Conservation (phyloP, 2,888 invertebrate genomes). For the Cheilosia vulpina region DNA sequence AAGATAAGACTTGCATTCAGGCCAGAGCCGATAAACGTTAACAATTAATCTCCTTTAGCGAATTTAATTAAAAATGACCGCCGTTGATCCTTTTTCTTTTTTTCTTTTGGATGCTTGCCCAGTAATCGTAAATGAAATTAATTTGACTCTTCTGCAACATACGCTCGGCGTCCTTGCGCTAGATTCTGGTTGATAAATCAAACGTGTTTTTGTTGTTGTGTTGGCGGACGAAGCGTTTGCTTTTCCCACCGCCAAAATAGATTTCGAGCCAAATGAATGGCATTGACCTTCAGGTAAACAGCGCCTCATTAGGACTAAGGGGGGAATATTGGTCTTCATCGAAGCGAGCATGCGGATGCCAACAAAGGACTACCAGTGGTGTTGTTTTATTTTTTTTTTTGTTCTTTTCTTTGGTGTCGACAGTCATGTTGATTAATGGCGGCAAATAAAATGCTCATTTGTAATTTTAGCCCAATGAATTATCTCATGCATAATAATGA, state of each 20-base stretch:
- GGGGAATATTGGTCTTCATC: constrained; percentile 23
- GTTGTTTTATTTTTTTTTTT: too few relatives aligned
- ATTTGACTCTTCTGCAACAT: constrained; percentile 35
- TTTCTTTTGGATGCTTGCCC: constrained; percentile 9
- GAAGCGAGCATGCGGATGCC: not conserved
- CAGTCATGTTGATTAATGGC: constrained; percentile 63
- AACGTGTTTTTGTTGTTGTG: constrained; percentile 1
- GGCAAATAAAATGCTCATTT: constrained; percentile 60
- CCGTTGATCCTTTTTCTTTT: constrained; percentile 28
- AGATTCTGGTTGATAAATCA: constrained; percentile 41
- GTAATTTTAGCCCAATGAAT: constrained; percentile 64
- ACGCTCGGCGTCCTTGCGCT: constrained; percentile 17
- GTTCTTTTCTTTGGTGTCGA: constrained; percentile 24
- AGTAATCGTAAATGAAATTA: constrained; percentile 52
- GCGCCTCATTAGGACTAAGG: constrained; percentile 47
- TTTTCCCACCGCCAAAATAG: constrained; percentile 26
- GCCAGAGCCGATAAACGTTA: constrained; percentile 43
- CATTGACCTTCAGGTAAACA: constrained; percentile 65
- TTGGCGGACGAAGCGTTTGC: not conserved
- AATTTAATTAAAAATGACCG: constrained; percentile 68
- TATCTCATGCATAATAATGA: constrained; percentile 46
- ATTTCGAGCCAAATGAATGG: constrained; percentile 32
- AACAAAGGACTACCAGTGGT: not conserved
- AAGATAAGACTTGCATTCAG: constrained; percentile 21
- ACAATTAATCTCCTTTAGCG: constrained; percentile 60